These are phyloP conservation scores for Actenoides lindsayi DNA, from an alignment of 2,113 vertebrate genomes.

Conservation along the genomic window DNA sequence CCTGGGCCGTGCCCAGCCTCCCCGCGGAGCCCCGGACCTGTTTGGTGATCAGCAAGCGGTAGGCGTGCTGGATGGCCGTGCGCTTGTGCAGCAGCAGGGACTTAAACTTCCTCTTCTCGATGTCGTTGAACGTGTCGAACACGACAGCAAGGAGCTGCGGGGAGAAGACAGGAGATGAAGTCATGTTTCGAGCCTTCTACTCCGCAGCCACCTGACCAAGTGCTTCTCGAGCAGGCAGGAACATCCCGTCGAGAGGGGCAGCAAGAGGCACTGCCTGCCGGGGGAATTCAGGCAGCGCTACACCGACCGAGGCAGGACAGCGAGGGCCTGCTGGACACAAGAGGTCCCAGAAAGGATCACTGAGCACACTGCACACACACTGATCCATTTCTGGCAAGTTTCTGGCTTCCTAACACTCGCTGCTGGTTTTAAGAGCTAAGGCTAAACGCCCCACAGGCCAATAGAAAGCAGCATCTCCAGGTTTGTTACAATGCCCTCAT, in stretches of 20 bases:
- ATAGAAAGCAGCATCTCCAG: neutral
- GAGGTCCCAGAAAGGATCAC: neutral
- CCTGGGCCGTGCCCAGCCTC: neutral
- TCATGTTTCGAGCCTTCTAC: neutral
- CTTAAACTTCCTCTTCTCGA: constrained; percentile 98
- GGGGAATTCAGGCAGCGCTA: neutral
- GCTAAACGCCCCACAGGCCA: neutral
- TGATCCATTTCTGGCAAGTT: neutral
- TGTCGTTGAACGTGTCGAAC: constrained; percentile 96
- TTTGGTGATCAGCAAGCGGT: constrained; percentile 86
- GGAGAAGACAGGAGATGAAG: neutral
- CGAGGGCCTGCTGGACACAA: rapidly evolving
- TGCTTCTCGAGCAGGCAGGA: neutral
- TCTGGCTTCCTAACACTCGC: neutral
- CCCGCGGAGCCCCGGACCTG: constrained; percentile 75
- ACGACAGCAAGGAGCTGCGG: constrained; percentile 93
- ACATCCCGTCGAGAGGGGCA: neutral
- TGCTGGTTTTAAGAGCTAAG: neutral
- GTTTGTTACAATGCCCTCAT: neutral
- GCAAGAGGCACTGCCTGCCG: neutral
- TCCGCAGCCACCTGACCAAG: neutral
- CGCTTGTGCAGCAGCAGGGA: constrained; percentile 95
- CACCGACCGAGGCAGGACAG: rapidly evolving
- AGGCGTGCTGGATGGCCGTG: constrained; percentile 90
- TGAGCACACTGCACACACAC: neutral